A percentile compares a stretch with the other conserved stretches of the same genome.
Evolutionary conservation across 2,888 invertebrate species (phyloP).

Genomic region (Petrophora chlorosata): DNA sequence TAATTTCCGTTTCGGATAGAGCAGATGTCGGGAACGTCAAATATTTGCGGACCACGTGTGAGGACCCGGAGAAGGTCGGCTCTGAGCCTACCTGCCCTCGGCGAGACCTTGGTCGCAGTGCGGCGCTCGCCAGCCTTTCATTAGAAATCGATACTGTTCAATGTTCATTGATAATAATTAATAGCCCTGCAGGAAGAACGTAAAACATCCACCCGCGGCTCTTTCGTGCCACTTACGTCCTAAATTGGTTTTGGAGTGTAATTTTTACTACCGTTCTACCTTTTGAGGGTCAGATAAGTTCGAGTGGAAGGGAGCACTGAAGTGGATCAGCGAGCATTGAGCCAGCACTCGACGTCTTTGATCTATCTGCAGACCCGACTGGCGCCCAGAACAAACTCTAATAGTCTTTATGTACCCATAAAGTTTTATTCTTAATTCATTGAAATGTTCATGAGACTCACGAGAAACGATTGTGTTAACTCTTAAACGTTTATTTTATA

Average conservation of each 20-base stretch:
- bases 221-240: slow-evolving; percentile 59
- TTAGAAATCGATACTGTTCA: slow-evolving; percentile 72
- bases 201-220: slow-evolving; percentile 56
- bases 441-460: slow-evolving; percentile 44
- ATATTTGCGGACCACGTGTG: slow-evolving; percentile 66
- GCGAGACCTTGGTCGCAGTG: slow-evolving; percentile 62
- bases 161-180: slow-evolving; percentile 74
- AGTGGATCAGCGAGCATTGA: slow-evolving; percentile 61
- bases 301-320: slow-evolving; percentile 59
- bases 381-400: slow-evolving; percentile 46
- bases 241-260: slow-evolving; percentile 71
- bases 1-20: slow-evolving; percentile 63
- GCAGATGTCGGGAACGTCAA: slow-evolving; percentile 64
- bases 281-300: slow-evolving; percentile 75
- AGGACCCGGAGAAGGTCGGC: slow-evolving; percentile 54
- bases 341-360: slow-evolving; percentile 70
- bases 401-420: slow-evolving; percentile 52
- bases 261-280: slow-evolving; percentile 80
- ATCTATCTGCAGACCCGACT: slow-evolving; percentile 57
- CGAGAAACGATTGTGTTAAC: slow-evolving; percentile 59
- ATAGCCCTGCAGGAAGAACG: slow-evolving; percentile 54
- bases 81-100: slow-evolving; percentile 59
- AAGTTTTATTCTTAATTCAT: slow-evolving; percentile 61
- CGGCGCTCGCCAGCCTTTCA: slow-evolving; percentile 63
- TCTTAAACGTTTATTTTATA: slow-evolving; percentile 57